Percentiles rank a stretch among this genome's conserved stretches.
phyloP scores from a whole-genome alignment of 2,113 vertebrate species.

The Benitochromis conjunctus region DNA sequence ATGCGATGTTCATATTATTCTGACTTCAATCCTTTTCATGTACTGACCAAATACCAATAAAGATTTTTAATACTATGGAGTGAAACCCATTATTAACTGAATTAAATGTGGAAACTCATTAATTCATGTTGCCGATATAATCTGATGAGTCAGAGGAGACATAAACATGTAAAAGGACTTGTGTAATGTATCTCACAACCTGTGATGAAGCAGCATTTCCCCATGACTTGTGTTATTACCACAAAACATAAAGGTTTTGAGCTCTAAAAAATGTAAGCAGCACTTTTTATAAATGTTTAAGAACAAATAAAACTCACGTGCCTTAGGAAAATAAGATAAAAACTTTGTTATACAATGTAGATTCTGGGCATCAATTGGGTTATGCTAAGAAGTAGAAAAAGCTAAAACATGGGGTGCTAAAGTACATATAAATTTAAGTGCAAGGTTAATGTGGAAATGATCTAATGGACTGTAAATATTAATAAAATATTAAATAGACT shows the following conservation, averaged over 20 bases:
- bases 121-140: not conserved
- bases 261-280: not conserved
- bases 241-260: not conserved
- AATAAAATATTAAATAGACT: not conserved
- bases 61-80: constrained; percentile 92
- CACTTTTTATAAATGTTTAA: not conserved
- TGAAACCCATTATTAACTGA: constrained; percentile 23
- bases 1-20: constrained; percentile 93
- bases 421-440: not conserved
- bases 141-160: not conserved
- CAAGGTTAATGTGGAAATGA: not conserved
- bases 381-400: not conserved
- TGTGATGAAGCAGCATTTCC: not conserved
- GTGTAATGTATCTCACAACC: not conserved
- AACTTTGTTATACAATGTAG: not conserved
- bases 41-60: constrained; percentile 99
- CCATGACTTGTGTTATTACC: not conserved
- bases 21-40: constrained; percentile 98
- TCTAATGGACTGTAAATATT: not conserved
- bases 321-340: not conserved
- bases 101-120: not conserved
- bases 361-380: not conserved
- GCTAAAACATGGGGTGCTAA: not conserved
- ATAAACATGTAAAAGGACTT: not conserved
- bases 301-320: not conserved